These are phyloP conservation scores for Crambe crambe DNA, from an alignment of 37 sponge, comb jelly and placozoan species.

Conservation along the genomic window DNA sequence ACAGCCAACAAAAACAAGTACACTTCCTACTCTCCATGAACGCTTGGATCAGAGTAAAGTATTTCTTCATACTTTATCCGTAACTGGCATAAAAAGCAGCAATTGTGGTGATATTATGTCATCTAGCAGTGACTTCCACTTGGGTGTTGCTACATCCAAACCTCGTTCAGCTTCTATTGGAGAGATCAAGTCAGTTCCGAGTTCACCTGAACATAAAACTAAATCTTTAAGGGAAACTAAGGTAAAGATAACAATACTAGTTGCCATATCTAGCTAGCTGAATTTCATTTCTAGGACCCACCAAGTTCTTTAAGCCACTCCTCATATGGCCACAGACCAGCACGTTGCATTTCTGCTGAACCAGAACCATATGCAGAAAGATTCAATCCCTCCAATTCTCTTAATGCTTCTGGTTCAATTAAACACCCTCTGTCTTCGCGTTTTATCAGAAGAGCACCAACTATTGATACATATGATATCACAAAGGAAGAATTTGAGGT, in stretches of 20 bases:
- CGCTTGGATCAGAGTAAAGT: no score
- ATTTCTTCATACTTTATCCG: not conserved
- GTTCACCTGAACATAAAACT: not conserved
- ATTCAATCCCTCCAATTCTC: no score
- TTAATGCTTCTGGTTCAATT: no score
- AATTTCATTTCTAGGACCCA: not conserved
- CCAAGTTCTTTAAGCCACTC: not conserved
- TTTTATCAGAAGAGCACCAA: conserved; percentile 24
- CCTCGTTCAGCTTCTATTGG: not conserved
- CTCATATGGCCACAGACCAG: no score
- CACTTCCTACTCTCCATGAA: not conserved
- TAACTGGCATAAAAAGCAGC: not conserved
- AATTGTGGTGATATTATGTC: not conserved
- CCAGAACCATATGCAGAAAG: no score
- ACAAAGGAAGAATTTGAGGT: conserved; percentile 45
- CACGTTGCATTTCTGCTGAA: no score
- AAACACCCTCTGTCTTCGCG: not conserved
- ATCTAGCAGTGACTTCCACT: not conserved
- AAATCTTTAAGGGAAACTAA: not conserved
- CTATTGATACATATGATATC: conserved; percentile 33
- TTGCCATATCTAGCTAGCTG: conserved; percentile 8
- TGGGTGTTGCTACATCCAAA: not conserved
- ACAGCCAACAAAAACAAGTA: conserved; percentile 1
- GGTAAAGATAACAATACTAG: not conserved
- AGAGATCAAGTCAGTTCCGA: not conserved